Evolutionary conservation across 2,797 vertebrate genomes (phyloP).

Genomic region (Scyliorhinus canicula): DNA sequence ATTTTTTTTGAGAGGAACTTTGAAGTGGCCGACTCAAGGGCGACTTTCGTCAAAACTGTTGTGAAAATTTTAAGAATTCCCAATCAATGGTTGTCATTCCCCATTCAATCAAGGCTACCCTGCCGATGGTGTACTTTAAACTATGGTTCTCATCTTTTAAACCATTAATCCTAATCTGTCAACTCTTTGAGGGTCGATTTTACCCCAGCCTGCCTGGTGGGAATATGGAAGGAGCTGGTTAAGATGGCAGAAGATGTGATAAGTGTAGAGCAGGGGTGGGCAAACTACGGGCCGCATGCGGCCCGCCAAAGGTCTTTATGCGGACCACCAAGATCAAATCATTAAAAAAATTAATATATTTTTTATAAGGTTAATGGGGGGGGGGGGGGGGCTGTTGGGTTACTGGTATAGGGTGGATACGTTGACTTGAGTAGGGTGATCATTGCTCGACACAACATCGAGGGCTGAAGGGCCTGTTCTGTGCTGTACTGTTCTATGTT

Average conservation of each 20-base stretch:
- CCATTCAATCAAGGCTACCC: neutral
- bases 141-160: neutral
- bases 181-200: neutral
- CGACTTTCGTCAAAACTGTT: neutral
- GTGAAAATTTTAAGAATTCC: neutral
- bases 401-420: too few relatives aligned
- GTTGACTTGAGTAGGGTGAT: too few relatives aligned
- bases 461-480: too few relatives aligned
- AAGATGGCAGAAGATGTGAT: neutral
- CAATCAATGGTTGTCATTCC: neutral
- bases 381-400: too few relatives aligned
- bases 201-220: neutral
- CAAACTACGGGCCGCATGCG: too few relatives aligned
- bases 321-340: too few relatives aligned
- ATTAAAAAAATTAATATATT: too few relatives aligned
- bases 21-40: neutral
- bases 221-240: neutral
- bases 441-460: too few relatives aligned
- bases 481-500: too few relatives aligned
- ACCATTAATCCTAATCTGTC: neutral
- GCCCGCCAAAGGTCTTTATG: too few relatives aligned
- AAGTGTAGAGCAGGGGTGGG: too few relatives aligned
- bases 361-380: too few relatives aligned
- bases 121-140: neutral
- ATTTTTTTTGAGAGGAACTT: neutral